Percentiles rank a stretch among this genome's conserved stretches.
These are phyloP conservation scores for Hippocampus abdominalis DNA, from an alignment of 2,113 vertebrate genomes.

Conservation along the genomic window DNA sequence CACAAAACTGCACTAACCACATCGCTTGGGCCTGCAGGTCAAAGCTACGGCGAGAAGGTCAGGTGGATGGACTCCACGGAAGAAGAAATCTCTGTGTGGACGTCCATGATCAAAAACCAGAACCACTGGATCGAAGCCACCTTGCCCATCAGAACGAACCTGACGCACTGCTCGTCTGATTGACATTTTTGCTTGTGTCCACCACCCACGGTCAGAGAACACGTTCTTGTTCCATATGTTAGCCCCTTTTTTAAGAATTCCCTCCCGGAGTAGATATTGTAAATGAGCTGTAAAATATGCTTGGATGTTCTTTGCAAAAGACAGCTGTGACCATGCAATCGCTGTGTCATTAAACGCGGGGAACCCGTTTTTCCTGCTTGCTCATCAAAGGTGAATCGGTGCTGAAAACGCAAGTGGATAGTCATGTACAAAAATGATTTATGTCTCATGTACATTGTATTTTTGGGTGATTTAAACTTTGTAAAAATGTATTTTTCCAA, in stretches of 20 bases:
- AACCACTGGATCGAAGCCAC: slow-evolving; percentile 82
- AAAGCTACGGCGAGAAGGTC: slow-evolving; percentile 85
- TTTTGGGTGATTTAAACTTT: too few relatives aligned
- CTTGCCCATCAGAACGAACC: slow-evolving; percentile 83
- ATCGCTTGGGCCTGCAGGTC: slow-evolving; percentile 61
- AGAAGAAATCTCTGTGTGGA: slow-evolving; percentile 82
- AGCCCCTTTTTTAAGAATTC: slow-evolving; percentile 1
- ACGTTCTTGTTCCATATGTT: background rate
- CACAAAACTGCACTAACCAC: background rate
- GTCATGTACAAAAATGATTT: too few relatives aligned
- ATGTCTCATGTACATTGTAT: too few relatives aligned
- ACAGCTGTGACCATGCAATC: background rate
- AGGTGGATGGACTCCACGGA: slow-evolving; percentile 94
- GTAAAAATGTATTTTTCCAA: too few relatives aligned
- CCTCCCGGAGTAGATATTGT: slow-evolving; percentile 15
- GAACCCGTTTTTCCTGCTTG: slow-evolving; percentile 3
- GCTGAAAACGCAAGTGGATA: background rate
- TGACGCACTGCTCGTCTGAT: slow-evolving; percentile 59
- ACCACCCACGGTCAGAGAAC: background rate
- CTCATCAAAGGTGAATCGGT: background rate
- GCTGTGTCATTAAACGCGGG: slow-evolving; percentile 22
- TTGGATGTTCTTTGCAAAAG: background rate
- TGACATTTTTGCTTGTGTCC: slow-evolving; percentile 20
- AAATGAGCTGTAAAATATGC: background rate
- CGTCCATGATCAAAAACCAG: slow-evolving; percentile 76